Evolutionary conservation across 2,113 vertebrate genomes (phyloP), one percentile per base, ranked within the genome.

Genomic region (Capricornis sumatraensis): DNA sequence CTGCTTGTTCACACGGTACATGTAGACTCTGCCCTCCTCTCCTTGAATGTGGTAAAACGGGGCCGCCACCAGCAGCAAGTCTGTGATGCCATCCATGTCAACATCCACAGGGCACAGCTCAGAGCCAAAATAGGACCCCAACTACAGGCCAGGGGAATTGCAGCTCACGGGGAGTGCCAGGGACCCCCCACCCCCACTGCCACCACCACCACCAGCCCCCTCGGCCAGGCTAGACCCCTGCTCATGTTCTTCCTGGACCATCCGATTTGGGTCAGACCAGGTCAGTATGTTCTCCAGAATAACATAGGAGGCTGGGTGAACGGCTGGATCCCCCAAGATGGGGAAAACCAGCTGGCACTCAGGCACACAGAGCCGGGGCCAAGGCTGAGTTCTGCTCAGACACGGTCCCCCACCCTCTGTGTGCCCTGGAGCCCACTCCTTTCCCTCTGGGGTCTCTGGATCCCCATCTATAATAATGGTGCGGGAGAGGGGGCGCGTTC

Each of bases 71-170:
- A 99, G 97, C 87, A 99, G 96, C 89, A 99, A 91, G 95, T 98
- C 98, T 5, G 98, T 99, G 96, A 94, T 71, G 25, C 97, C 96
- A 79, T 99, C 98, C 16, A 30, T 47, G 96, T 99, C 52, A 53
- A 99, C 87, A 74, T 99, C 99, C 97, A 99, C 91, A 0, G 98
- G 91, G 96, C 99, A 99, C 43, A 99, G 98, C 97, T 98, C 99
- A 57, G 99, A 98, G 58, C 99, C 99, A 98, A 99, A 99, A 97
- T 99, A 99, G 96, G 99, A 99, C 19, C 99, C 99, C 96, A 99
- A 98, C 99, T 99, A 96, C 9, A 95, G 87, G 89, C 96, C 95
- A 92, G 89, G 40, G 94, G 64, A 60, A 92, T 88, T 28, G 21
- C 78, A 57, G 71, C 28, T 60, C 45, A 81, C 2, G 4, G 67